Base-by-base conservation (phyloP, 92 coral and sea anemone genomes). In the Ricordea florida region DNA sequence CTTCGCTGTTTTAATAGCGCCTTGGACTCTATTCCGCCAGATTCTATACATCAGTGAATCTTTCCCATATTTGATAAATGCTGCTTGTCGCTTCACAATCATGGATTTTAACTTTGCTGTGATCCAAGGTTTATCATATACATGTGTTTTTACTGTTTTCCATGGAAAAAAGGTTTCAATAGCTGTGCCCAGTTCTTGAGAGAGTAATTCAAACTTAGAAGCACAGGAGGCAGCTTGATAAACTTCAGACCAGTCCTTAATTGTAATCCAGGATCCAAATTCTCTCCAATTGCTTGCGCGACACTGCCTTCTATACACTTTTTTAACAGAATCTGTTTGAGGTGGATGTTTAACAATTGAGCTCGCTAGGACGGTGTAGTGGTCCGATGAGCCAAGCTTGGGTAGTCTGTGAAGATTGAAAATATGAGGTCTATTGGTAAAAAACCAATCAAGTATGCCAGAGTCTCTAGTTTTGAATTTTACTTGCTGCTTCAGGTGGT, bases 201-300 rank as follows among this genome's bases (percentile, higher is more conserved):
- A 74, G 71, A 74, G 61, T 30, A 45, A 44, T 13, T 50, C 62
- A 23, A 60, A 74, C 57, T 59, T 74, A 74, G 70, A 59, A 51
- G 46, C 18, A 45, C 71, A 65, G 27, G 72, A 65, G 0, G 56
- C 30, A 32, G 64, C 64, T 23, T 6, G 18, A 57, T 2, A 57
- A 28, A 57, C 64, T 23, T 24, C 42, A 57, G 64, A 57, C 64
- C 64, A 57, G 64, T 57, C 64, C 37, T 32, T 57, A 24, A 33
- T n/a, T n/a, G n/a, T n/a, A n/a, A n/a, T n/a, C n/a, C n/a, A n/a
- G n/a, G n/a, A n/a, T n/a, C n/a, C n/a, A 71, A 71, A 71, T 52
- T 71, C 52, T 71, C 79, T 71, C 67, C 79, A 71, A 35, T 71
- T 71, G 53, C 79, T 71, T 5, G 79, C 79, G 15, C 79, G 79